These are phyloP conservation scores for Morone chrysops DNA, from an alignment of 2,113 vertebrate species.

Conservation along the genomic window DNA sequence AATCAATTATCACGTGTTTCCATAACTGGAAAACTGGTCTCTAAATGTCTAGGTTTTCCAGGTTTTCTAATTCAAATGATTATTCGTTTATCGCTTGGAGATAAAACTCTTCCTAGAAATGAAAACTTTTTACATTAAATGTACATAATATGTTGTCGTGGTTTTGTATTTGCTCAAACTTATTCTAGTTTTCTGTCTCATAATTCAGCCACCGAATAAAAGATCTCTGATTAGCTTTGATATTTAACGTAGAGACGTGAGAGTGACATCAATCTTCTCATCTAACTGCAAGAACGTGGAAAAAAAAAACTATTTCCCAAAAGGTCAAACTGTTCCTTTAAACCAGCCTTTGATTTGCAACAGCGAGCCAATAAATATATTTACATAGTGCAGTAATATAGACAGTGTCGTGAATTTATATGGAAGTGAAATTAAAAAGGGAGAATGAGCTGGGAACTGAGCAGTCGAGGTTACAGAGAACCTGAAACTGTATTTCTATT, in stretches of 20 bases:
- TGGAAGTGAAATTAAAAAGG: neutral
- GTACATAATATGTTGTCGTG: no score
- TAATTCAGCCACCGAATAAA: neutral
- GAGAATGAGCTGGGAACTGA: neutral
- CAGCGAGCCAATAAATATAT: conserved; percentile 45
- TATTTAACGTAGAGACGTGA: neutral
- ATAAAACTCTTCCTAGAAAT: no score
- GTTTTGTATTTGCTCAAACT: neutral
- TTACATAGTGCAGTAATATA: conserved; percentile 22
- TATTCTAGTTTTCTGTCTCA: neutral
- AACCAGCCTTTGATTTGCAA: neutral
- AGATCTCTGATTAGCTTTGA: neutral
- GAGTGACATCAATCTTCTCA: neutral
- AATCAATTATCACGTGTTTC: no score
- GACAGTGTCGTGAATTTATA: neutral
- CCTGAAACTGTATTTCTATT: neutral
- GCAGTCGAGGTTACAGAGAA: neutral
- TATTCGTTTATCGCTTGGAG: no score
- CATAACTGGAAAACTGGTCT: no score
- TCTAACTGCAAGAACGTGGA: neutral
- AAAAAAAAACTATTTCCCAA: neutral
- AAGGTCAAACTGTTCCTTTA: neutral
- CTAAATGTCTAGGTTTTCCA: no score
- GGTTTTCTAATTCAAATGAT: no score
- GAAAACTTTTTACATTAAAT: no score